Conservation (phyloP, 2,113 vertebrate species). For the Sylvicapra grimmia region DNA sequence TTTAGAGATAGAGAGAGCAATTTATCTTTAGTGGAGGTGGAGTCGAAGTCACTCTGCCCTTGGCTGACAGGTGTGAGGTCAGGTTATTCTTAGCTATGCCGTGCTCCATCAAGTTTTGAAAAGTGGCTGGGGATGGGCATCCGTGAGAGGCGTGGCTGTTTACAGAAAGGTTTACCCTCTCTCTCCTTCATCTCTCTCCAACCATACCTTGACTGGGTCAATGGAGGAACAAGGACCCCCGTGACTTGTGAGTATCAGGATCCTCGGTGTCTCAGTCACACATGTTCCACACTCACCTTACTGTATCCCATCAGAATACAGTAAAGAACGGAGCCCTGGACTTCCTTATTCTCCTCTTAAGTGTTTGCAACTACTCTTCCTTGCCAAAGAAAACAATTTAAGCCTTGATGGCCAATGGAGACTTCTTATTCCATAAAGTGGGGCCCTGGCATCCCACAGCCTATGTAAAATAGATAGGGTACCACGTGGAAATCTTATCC, state of each 20-base stretch:
- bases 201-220: neutral
- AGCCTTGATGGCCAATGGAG: neutral
- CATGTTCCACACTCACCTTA: neutral
- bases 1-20: conserved; percentile 75
- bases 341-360: neutral
- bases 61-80: neutral
- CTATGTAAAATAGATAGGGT: neutral
- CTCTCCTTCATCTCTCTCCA: neutral
- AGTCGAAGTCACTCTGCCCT: conserved; percentile 61
- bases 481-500: neutral
- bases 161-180: neutral
- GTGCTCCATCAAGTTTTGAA: neutral
- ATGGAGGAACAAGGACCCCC: neutral
- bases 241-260: neutral
- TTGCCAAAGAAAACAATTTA: neutral
- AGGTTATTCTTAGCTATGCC: conserved; percentile 38
- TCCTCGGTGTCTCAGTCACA: fast-evolving
- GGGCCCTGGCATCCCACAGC: neutral
- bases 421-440: neutral
- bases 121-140: neutral
- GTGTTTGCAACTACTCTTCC: neutral
- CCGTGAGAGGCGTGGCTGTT: neutral
- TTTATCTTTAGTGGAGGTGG: conserved; percentile 68
- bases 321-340: neutral
- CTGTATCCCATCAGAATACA: neutral